phyloP scores from a whole-genome alignment of 2,113 vertebrate species.

The Aramus guarauna region DNA sequence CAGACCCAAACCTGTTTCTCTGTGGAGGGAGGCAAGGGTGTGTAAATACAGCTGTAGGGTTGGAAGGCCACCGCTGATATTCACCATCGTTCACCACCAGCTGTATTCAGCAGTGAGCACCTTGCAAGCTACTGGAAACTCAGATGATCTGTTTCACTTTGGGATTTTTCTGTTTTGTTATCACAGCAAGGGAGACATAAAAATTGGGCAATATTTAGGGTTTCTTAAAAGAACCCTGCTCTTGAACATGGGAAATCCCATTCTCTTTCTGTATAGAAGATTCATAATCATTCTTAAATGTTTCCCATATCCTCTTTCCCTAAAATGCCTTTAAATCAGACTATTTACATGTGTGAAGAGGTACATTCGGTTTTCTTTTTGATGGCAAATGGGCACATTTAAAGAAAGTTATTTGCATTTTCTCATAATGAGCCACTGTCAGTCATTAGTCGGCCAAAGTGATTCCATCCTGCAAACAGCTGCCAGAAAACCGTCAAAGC shows the following conservation, averaged over 20 bases:
- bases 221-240: neutral
- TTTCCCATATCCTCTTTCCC: neutral
- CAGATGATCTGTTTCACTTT: neutral
- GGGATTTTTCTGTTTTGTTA: neutral
- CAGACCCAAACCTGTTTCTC: neutral
- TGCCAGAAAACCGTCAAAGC: neutral
- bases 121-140: neutral
- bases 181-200: neutral
- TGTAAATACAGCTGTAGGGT: no score
- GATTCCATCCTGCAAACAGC: neutral
- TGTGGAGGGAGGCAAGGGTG: neutral
- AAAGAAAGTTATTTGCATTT: constrained; percentile 22
- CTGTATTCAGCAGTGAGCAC: neutral
- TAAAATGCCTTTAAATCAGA: neutral
- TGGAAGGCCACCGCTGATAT: neutral
- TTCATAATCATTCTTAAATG: neutral
- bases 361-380: neutral
- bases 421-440: neutral
- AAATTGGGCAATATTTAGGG: neutral
- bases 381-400: neutral
- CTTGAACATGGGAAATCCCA: neutral
- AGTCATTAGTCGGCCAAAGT: neutral
- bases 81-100: neutral
- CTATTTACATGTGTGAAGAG: constrained; percentile 2
- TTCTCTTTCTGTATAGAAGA: neutral